Evolutionary conservation across 2,888 invertebrate species (phyloP), one percentile per base, ranked within the genome.

Genomic region (Amaurobius ferox): DNA sequence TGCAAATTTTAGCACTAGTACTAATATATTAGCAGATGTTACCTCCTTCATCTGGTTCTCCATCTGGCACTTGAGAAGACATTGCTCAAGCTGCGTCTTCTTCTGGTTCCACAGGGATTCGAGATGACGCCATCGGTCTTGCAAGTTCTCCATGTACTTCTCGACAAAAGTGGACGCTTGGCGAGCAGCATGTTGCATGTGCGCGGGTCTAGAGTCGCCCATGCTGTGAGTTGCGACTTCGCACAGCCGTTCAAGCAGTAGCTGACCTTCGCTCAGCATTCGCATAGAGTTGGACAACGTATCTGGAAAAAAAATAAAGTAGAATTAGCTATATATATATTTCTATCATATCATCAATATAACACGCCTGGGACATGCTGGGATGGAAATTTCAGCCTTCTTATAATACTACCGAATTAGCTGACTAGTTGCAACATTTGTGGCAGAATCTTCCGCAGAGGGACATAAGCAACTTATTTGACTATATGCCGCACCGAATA

Each of bases 211-310:
- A 1, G 89, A 88, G 23, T 89, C 89, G 0, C 81, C 88, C 79
- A 89, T 64, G 16, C 73, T 91, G 91, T 94, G 93, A 90, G 94
- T 93, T 79, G 94, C 94, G 89, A 96, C 93, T 91, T 95, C 94
- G 90, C 94, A 94, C 88, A 97, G 92, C 90, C 94, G 93, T 71
- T 94, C 94, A 89, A 97, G 92, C 88, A 96, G 92, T 76, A 93
- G 93, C 90, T 95, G 95, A 70, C 96, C 96, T 88, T 95, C 94
- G 90, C 95, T 95, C 70, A 97, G 92, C 1, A 96, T 95, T n/a
- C 93, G 93, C 94, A 96, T 95, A 1, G 96, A 93, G 6, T 94
- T 93, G 89, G 86, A 68, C 3, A 86, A 71, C 1, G 48, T 79
- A 28, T 23, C 86, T 86, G 16, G 7, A 39, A 55, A 55, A 23